Base-by-base conservation (phyloP, 2,113 vertebrate species). In the Rhombomys opimus region DNA sequence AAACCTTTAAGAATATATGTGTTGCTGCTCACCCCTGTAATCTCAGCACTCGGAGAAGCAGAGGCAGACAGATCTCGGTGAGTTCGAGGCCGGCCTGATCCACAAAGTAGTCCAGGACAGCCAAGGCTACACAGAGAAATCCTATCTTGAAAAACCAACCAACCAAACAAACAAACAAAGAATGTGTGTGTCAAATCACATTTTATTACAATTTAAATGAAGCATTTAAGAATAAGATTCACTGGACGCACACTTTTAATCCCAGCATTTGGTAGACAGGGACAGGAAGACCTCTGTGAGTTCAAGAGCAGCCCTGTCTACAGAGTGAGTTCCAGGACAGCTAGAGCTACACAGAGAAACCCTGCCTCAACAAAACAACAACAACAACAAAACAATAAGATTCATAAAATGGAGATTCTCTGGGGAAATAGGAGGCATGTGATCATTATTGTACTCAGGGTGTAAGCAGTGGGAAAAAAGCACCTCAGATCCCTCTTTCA, bases 151-250 rank as follows among this genome's bases (percentile, higher is more conserved):
- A 46, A 46, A 46, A 46, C 46, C 46, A 46, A 46, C 41, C 41
- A 46, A 46, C 46, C 46, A 46, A 46, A 46, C 46, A 46, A 46
- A 46, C 46, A 46, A 46, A 57, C 54, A 13, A 57, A 57, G 57
- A 57, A 57, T 57, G 13, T 57, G 4, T 11, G 22, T 76, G 41
- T 65, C 75, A 95, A 94, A 81, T 92, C 91, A 95, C 52, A 61
- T 96, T 93, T 90, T 96, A 68, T 93, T 97, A 91, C 23, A 89
- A 68, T n/a, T 15, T 86, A 82, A 96, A 52, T 63, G 46, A 93
- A 81, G 92, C 87, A 92, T 65, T 95, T 93, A 94, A 96, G 54
- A 59, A 35, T 76, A 87, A 35, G 46, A 68, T 68, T 68, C 46
- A 35, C 25, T 11, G 13, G 73, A 41, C 14, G 5, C 41, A 76